Base-by-base conservation (phyloP, 2,113 vertebrate genomes). In the Orientallactaga bullata region DNA sequence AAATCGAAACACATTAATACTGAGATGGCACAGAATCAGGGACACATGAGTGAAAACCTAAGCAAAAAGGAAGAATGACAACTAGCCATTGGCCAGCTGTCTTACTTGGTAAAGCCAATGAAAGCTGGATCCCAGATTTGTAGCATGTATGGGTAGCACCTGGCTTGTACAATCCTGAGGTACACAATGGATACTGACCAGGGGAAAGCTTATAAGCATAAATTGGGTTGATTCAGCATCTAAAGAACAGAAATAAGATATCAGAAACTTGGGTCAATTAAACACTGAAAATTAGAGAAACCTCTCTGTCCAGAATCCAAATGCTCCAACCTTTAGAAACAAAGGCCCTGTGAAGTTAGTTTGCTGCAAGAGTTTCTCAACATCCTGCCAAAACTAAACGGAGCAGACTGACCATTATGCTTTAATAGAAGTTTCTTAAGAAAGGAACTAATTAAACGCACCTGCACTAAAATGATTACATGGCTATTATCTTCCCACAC, bases 401-500 rank as follows among this genome's bases (percentile, higher is more conserved):
- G 55, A 85, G 35, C 89, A 21, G 17, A 60, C 37, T 95, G 91
- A 92, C 77, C 69, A 32, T 71, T 96, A 77, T 88, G 63, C 30
- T 85, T 86, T 83, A 94, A 69, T 37, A 96, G 89, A 90, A 96
- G 71, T 28, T 17, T 91, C 61, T 85, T 3, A 32, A 93, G 76
- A 93, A 98, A 96, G 91, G 61, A 95, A 85, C 83, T 68, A 96
- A 92, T 95, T 93, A 97, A 94, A 96, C 90, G 58, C 69, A 81
- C 92, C 89, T 93, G 37, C 95, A 97, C 66, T 97, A 95, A 97
- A 97, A 89, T 96, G 61, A 88, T 91, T 97, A 73, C 84, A 84
- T 89, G 95, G 74, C 86, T 92, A 82, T 97, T 97, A 94, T 96
- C 93, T 95, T n/a, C 37, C 78, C 92, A 94, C 89, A 65, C 5